Percentiles rank a stretch among this genome's conserved stretches.
phyloP scores from a whole-genome alignment of 2,888 invertebrate species.

The Archips xylosteana region DNA sequence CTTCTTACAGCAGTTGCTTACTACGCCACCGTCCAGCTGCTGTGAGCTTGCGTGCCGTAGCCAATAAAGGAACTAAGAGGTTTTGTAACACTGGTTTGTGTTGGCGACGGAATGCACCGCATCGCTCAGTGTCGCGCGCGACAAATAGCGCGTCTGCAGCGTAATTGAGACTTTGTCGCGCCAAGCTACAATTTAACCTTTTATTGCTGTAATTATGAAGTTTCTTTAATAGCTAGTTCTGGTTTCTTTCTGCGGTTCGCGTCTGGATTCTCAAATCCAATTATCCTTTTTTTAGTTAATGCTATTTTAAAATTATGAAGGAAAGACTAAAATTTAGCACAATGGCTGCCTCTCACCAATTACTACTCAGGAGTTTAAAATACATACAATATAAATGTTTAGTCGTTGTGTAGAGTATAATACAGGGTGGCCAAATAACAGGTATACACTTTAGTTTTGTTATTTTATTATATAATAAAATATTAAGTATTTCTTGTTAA shows the following conservation, averaged over 20 bases:
- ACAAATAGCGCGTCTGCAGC: conserved; percentile 40
- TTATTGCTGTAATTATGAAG: conserved; percentile 32
- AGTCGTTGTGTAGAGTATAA: too few relatives aligned
- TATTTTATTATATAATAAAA: too few relatives aligned
- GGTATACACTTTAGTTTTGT: too few relatives aligned
- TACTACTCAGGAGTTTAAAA: too few relatives aligned
- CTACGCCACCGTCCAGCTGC: conserved; percentile 9
- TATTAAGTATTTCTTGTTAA: too few relatives aligned
- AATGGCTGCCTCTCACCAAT: too few relatives aligned
- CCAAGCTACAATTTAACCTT: conserved; percentile 34
- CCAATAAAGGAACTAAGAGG: neutral
- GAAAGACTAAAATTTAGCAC: too few relatives aligned
- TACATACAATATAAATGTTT: too few relatives aligned
- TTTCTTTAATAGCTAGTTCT: conserved; percentile 17
- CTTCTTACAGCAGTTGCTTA: conserved; percentile 7
- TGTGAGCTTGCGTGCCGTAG: neutral
- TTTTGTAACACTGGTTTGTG: conserved; percentile 5
- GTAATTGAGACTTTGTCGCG: conserved; percentile 41
- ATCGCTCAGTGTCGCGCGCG: conserved; percentile 44
- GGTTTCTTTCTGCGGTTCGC: neutral
- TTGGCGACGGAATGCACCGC: conserved; percentile 26
- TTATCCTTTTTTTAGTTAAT: neutral
- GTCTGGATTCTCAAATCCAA: conserved; percentile 5
- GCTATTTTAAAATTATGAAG: neutral
- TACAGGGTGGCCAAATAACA: too few relatives aligned